Evolutionary conservation across 2,888 invertebrate species (phyloP).

Genomic region (Heteromurus nitidus): DNA sequence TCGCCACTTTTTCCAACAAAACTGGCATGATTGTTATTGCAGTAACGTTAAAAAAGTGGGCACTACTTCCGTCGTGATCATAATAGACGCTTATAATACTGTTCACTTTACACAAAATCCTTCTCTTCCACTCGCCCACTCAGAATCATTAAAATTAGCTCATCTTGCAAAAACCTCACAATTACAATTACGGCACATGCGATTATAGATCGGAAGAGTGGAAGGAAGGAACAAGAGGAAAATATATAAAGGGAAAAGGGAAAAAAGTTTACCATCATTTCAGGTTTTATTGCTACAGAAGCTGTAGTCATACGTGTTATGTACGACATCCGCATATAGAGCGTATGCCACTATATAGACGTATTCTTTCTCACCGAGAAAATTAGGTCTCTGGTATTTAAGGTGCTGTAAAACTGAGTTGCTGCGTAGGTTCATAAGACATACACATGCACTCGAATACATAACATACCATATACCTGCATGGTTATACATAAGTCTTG

Average conservation of each 20-base stretch:
- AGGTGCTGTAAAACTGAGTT: slow-evolving; percentile 45
- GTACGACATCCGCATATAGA: no score
- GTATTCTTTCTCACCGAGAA: slow-evolving; percentile 50
- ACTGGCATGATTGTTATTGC: neutral
- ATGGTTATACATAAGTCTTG: neutral
- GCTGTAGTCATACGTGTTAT: no score
- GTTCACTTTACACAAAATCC: slow-evolving; percentile 4
- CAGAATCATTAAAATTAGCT: slow-evolving; percentile 64
- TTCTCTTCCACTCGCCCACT: slow-evolving; percentile 27
- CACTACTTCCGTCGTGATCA: no score
- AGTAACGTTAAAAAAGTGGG: slow-evolving; percentile 21
- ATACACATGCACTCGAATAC: neutral
- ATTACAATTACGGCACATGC: slow-evolving; percentile 57
- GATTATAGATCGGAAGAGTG: slow-evolving; percentile 33
- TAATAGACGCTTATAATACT: slow-evolving; percentile 21
- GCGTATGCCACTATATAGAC: no score
- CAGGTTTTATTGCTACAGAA: slow-evolving; percentile 53
- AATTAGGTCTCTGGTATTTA: slow-evolving; percentile 62
- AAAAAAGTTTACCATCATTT: slow-evolving; percentile 58
- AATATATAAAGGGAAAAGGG: slow-evolving; percentile 22
- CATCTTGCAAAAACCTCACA: slow-evolving; percentile 58
- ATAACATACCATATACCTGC: neutral
- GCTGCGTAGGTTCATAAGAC: slow-evolving; percentile 18
- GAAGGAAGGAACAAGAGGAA: neutral
- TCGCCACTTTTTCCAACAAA: neutral